Base-by-base conservation (phyloP, 2,113 vertebrate species). In the Cettia cetti region DNA sequence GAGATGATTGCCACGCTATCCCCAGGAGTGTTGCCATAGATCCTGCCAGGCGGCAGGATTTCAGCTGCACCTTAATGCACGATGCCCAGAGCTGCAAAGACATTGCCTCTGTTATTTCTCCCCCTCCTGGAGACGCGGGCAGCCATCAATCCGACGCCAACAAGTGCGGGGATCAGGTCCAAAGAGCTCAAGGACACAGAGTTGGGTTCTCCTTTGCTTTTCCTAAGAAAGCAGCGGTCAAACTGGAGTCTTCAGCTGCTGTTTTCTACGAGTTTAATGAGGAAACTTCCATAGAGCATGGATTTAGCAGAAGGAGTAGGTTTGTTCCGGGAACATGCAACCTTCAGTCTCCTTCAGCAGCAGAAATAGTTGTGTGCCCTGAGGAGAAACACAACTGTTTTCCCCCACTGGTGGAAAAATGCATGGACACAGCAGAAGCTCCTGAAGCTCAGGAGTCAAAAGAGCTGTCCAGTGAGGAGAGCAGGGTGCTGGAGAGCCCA, bases 201-300 rank as follows among this genome's bases (percentile, higher is more conserved):
- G 95, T 98, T 24, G 98, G 98, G 5, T 99, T 99, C 95, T 99
- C 99, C 75, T 98, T 99, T 92, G 98, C 98, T 78, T 98, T 99
- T 95, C 98, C 98, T 33, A 99, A 99, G 98, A 99, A 98, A 97
- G 98, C 98, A 15, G 97, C 95, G 0, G 61, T 99, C 90, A 99
- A 98, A 76, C 97, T 99, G 77, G 99, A 99, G 93, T 98, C 98
- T 37, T 99, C 98, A 13, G 99, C 99, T 21, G 98, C 99, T 0
- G 98, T 98, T 56, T 99, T 99, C 96, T 98, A 98, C 31, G 99
- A 99, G 78, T 97, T 96, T 63, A 97, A 97, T 17, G 99, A 99
- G 1, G 98, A 99, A 60, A 95, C 94, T 3, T 97, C 98, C 33
- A 23, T 42, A 56, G 97, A 97, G 60, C 97, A 96, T 3, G 97